Evolutionary conservation across 2,797 vertebrate genomes (phyloP).

Genomic region (Urosaurus nigricauda): DNA sequence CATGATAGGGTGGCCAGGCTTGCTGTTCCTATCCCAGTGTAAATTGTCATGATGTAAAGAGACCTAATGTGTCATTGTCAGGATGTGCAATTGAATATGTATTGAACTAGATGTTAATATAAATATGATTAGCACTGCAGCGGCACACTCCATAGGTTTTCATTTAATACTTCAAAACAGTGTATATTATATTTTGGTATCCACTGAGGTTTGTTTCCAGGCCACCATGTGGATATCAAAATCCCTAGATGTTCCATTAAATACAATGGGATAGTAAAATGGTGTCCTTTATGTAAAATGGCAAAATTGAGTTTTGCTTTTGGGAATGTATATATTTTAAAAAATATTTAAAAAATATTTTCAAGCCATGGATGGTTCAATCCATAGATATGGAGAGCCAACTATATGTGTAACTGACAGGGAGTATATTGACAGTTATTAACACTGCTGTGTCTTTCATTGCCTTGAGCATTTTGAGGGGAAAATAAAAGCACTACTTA

Average conservation of each 20-base stretch:
- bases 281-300: no score
- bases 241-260: no score
- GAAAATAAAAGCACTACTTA: slow-evolving; percentile 74
- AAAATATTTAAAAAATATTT: no score
- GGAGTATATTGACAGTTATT: background rate
- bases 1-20: background rate
- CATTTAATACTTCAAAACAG: background rate
- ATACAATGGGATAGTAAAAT: no score
- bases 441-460: fast-evolving
- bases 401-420: background rate
- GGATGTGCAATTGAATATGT: background rate
- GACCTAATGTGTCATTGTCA: background rate
- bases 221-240: no score
- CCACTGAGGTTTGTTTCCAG: no score
- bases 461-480: background rate
- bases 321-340: no score
- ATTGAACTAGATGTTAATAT: background rate
- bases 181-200: background rate
- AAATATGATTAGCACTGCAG: background rate
- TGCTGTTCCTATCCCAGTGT: background rate
- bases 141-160: no score
- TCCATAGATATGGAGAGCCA: no score
- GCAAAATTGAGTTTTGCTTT: no score
- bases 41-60: background rate
- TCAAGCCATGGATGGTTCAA: no score